These are phyloP conservation scores for Araneus ventricosus DNA, from an alignment of 1,140 invertebrate genomes.

Conservation along the genomic window DNA sequence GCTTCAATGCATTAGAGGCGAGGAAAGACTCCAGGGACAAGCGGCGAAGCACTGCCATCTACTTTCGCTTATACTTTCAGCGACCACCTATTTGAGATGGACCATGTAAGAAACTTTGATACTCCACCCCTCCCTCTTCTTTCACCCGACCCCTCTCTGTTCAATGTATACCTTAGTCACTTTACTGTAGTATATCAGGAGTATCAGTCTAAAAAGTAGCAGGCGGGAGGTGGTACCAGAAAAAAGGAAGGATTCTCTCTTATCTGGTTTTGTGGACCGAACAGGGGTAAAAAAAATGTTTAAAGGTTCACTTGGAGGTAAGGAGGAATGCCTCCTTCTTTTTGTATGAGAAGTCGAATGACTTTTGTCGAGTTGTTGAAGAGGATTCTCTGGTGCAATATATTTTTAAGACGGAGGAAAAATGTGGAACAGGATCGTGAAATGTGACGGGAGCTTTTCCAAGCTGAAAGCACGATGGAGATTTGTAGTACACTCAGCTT, in stretches of 20 bases:
- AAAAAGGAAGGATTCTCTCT: not conserved
- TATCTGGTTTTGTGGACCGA: slow-evolving; percentile 44
- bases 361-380: slow-evolving; percentile 39
- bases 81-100: slow-evolving; percentile 53
- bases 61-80: slow-evolving; percentile 53
- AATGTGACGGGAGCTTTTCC: not conserved
- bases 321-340: not conserved
- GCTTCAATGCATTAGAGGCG: slow-evolving; percentile 45
- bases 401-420: not conserved
- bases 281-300: slow-evolving; percentile 39
- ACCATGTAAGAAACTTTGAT: slow-evolving; percentile 50
- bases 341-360: not conserved
- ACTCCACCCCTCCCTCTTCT: not conserved
- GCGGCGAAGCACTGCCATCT: not conserved
- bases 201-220: slow-evolving; percentile 23
- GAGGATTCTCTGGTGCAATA: not conserved
- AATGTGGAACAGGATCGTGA: not conserved
- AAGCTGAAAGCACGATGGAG: not conserved
- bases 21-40: slow-evolving; percentile 40
- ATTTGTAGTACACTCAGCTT: not conserved
- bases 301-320: slow-evolving; percentile 14
- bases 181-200: slow-evolving; percentile 21
- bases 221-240: not conserved
- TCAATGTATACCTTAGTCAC: not conserved
- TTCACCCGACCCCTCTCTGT: too few species aligned